Evolutionary conservation across 2,888 invertebrate species (phyloP), one percentile per base, ranked within the genome.

Genomic region (Drosophila merina): DNA sequence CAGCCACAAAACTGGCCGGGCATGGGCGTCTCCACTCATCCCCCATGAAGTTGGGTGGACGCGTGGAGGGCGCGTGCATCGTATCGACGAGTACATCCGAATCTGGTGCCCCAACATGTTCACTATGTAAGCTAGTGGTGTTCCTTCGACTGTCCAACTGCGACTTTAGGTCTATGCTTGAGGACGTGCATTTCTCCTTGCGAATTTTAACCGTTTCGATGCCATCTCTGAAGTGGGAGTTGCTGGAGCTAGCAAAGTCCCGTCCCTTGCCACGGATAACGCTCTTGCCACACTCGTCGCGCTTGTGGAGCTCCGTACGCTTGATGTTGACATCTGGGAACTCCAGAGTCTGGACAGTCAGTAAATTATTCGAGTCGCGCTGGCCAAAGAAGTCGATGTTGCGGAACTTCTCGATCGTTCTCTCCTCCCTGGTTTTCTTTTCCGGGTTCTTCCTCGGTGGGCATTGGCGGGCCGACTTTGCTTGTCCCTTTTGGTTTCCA

Each of bases 21-120:
- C 90, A 90, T 0, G 90, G 88, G 4, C 60, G 72, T 3, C 63
- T 64, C 87, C 89, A 89, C 56, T 84, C 75, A 3, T 76, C 51
- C 0, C 82, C 83, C 28, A 56, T 58, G 2, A 89, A 76, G 20
- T 78, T 60, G 2, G 64, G 47, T 0, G 69, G 72, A 8, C 76
- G 76, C 3, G 52, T 50, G 2, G 90, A 88, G 0, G 58, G 70
- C 14, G 49, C n/a, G 40, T 89, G 87, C 8, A 70, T 48, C 0
- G 77, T 75, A 42, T 86, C 89, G 0, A 58, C 45, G 77, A 89
- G 76, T 57, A 89, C 79, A 47, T 74, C 56, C 1, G 90, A 89
- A 8, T 76, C 63, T 0, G 67, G 60, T 1, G 6, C 44, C 0
- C 52, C 49, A 6, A 25, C 38, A 1, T 2, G 1, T 4, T 8